Percentiles rank a stretch among this genome's conserved stretches.
These are phyloP conservation scores for Papilio dardanus DNA, from an alignment of 1,140 invertebrate species.

Conservation along the genomic window DNA sequence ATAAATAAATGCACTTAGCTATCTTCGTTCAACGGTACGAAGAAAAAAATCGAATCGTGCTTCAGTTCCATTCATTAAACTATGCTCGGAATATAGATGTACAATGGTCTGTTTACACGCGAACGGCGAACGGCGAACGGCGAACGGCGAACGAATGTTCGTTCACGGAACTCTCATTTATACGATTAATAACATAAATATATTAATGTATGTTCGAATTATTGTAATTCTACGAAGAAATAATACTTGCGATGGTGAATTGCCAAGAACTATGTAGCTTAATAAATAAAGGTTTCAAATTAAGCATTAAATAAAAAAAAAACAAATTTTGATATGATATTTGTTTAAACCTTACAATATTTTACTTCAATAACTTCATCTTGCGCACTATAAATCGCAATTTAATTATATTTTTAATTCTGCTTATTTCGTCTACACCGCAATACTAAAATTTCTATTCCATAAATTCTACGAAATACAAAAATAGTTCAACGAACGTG, in stretches of 20 bases:
- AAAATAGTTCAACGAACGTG: not conserved
- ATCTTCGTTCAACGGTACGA: not conserved
- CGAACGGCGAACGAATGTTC: not conserved
- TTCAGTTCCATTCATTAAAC: not conserved
- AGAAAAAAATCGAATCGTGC: slow-evolving; percentile 7
- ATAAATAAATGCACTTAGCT: not conserved
- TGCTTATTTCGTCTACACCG: not conserved
- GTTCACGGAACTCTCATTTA: not conserved
- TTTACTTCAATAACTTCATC: too few species aligned
- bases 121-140: too few species aligned
- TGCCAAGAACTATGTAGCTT: too few species aligned
- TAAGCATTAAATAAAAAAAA: too few species aligned
- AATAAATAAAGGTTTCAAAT: too few species aligned
- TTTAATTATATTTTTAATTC: not conserved
- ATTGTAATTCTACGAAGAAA: too few species aligned
- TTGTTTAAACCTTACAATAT: too few species aligned
- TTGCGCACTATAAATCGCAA: too few species aligned
- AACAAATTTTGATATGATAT: too few species aligned
- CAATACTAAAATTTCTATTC: not conserved
- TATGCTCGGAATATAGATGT: not conserved
- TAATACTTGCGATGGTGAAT: too few species aligned
- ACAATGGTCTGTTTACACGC: not conserved
- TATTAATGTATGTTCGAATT: too few species aligned
- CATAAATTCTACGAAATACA: not conserved
- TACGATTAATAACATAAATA: too few species aligned